Percentiles rank a stretch among this genome's conserved stretches.
Conservation (phyloP, 2,113 vertebrate species). For the Atherinomorus stipes region DNA sequence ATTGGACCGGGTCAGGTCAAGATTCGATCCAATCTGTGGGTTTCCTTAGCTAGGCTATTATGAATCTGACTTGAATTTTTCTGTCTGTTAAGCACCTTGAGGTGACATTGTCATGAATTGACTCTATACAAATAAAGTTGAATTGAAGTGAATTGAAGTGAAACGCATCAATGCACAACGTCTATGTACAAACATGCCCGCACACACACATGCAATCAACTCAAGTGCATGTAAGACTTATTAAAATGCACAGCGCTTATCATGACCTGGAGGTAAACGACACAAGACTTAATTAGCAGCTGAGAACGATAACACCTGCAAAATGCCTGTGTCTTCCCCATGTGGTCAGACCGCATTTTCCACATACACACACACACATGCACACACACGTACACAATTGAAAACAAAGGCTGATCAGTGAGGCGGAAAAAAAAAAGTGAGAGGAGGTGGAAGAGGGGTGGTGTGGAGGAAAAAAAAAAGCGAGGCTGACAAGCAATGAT, state of each 20-base stretch:
- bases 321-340: constrained; percentile 86
- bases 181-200: neutral
- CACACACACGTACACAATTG: constrained; percentile 68
- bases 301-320: constrained; percentile 90
- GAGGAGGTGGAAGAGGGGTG: constrained; percentile 22
- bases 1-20: too few relatives aligned
- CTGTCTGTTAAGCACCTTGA: too few relatives aligned
- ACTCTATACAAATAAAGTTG: too few relatives aligned
- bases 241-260: constrained; percentile 83
- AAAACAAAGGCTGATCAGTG: constrained; percentile 90
- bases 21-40: too few relatives aligned
- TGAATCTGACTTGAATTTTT: too few relatives aligned
- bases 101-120: too few relatives aligned
- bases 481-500: constrained; percentile 89
- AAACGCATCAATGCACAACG: neutral
- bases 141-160: too few relatives aligned
- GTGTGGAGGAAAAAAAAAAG: constrained; percentile 33
- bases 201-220: neutral
- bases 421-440: constrained; percentile 84
- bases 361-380: constrained; percentile 29
- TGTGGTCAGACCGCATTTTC: constrained; percentile 88
- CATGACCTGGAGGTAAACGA: constrained; percentile 87
- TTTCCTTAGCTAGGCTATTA: too few relatives aligned
- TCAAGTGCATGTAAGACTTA: constrained; percentile 57
- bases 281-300: constrained; percentile 88